Base-by-base conservation (phyloP, 2,888 invertebrate species). In the Tupiocoris notatus region DNA sequence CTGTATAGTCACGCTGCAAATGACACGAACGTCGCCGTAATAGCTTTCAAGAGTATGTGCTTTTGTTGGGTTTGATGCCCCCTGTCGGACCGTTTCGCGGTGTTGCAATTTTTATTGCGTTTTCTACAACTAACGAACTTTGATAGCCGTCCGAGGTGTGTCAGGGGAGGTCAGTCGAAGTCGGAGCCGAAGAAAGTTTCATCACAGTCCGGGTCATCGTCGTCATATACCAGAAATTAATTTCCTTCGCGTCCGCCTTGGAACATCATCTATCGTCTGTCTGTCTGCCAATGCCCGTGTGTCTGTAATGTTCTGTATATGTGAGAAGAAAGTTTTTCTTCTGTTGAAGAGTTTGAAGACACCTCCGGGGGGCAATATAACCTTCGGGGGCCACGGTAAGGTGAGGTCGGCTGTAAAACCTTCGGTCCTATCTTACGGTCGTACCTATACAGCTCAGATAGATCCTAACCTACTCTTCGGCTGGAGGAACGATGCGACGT, bases 331-430 rank as follows among this genome's bases (percentile, higher is more conserved):
- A 39, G 39, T 39, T 39, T 12, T 39, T 39, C 39, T 39, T 39
- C 39, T 12, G 39, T 39, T 39, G 39, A 7, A 39, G 39, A 39
- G 39, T 39, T 39, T 39, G 39, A 39, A 23, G 70, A 58, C 70
- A 24, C 70, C 70, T 70, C 70, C 59, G 23, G 70, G 59, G 23
- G 70, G 59, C 58, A 57, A 70, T 58, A 58, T 58, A 58, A 70
- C 57, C 22, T 22, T 22, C n/a, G n/a, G n/a, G n/a, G n/a, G n/a
- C n/a, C n/a, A n/a, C 67, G 58, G 59, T 70, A 70, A 70, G 70
- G 70, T 70, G 59, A 70, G 70, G 70, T 70, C 70, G 70, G 63
- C 22, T 18, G 70, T 70, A 70, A 70, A 70, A 58, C 59, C 25
- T 58, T 23, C 3, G 39, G 39, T 39, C 39, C 39, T 39, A 39